Base-by-base conservation (phyloP, 35 echinoderm and acorn worm genomes). In the Diadema setosum region DNA sequence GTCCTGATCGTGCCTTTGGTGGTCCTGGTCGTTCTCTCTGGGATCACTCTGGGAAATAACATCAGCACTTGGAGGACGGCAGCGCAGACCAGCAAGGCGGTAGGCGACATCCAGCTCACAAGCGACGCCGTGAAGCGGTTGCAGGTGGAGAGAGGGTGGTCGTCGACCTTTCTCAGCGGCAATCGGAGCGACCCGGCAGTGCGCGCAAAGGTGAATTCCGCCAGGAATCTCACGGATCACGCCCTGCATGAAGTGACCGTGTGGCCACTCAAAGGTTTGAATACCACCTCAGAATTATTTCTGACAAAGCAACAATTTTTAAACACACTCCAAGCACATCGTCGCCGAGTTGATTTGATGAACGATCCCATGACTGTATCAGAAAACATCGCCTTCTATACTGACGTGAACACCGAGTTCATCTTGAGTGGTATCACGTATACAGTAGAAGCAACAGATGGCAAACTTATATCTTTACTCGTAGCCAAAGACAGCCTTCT, bases 401-500 rank as follows among this genome's bases (percentile, higher is more conserved):
- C 88, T 2, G 34, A 69, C 31, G 75, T 84, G 15, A 90, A 84
- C 58, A 27, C 46, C 31, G 48, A 50, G 37, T 35, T 90, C 8
- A 65, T 90, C 1, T 37, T 45, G 14, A 42, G 63, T 5, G 56
- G 44, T 8, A 42, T 90, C 20, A 64, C 5, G 2, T 12, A 23
- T 31, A 67, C 59, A 26, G 21, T 43, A 1, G 55, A 74, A 33
- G 29, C 64, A 26, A 82, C 82, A 5, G 56, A 83, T 2, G 58
- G 31, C 37, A 39, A 14, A 3, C 16, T 84, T 12, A 83, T 57
- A 55, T 82, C 59, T 46, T 43, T 65, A 4, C 40, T 90, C 27
- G 81, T 90, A 4, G 57, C 80, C 1, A 63, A 83, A 70, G 80
- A 89, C 80, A 82, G 56, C 40, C 81, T 90, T 18, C 58, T 90